Evolutionary conservation across 2,797 vertebrate genomes (phyloP).

Genomic region (Pantherophis alleghaniensis): DNA sequence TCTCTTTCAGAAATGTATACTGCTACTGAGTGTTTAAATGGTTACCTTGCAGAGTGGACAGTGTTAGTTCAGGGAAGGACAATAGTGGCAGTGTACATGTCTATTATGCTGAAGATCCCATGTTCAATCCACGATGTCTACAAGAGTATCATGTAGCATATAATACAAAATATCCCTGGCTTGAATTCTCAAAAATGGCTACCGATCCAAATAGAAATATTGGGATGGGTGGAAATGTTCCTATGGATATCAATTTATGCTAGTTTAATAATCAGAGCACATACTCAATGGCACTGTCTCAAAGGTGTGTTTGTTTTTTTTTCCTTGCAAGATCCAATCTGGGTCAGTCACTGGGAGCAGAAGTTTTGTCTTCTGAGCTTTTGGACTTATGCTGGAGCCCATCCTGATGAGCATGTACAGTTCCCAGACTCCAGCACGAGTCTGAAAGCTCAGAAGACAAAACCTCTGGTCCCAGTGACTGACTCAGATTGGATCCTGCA

Average conservation of each 20-base stretch:
- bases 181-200: background rate
- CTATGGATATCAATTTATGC: background rate
- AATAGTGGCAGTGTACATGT: background rate
- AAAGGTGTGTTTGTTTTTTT: background rate
- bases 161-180: background rate
- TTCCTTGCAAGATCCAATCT: background rate
- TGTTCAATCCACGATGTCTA: background rate
- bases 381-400: background rate
- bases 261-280: background rate
- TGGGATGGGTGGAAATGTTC: background rate
- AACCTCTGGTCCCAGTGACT: too few species aligned
- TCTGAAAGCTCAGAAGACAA: too few species aligned
- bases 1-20: background rate
- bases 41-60: background rate
- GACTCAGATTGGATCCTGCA: too few species aligned
- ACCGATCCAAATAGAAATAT: background rate
- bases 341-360: background rate
- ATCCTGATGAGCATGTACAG: too few species aligned
- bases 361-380: background rate
- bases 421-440: too few species aligned
- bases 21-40: background rate
- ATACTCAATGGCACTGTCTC: background rate
- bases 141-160: background rate
- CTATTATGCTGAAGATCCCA: background rate
- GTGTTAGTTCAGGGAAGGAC: background rate